Percentiles rank a stretch among this genome's conserved stretches.
Evolutionary conservation across 2,113 vertebrate genomes (phyloP).

Genomic region (Dipodomys spectabilis): DNA sequence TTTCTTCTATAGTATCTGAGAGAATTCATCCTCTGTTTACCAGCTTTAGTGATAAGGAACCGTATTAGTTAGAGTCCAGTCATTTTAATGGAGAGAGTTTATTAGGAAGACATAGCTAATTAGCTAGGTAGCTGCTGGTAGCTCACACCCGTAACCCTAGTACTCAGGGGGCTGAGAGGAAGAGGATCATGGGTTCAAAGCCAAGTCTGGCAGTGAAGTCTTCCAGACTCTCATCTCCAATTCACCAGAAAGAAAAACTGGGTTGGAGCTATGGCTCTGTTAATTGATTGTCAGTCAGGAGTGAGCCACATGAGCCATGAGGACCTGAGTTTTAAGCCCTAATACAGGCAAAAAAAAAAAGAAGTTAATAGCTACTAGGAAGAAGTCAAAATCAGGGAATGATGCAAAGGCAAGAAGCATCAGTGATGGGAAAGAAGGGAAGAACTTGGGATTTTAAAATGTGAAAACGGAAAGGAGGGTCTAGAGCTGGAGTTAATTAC

Average conservation of each 20-base stretch:
- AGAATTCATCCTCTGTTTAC: not conserved
- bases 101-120: not conserved
- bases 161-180: too few species aligned
- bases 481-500: not conserved
- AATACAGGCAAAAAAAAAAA: too few species aligned
- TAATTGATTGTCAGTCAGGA: too few species aligned
- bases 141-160: too few species aligned
- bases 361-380: not conserved
- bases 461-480: not conserved
- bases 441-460: not conserved
- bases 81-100: conserved; percentile 7
- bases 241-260: too few species aligned
- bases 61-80: not conserved
- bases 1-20: not conserved
- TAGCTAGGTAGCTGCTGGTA: too few species aligned
- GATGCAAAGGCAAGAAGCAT: not conserved
- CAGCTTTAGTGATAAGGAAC: not conserved
- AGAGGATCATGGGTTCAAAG: too few species aligned
- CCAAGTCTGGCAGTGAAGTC: too few species aligned
- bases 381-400: not conserved
- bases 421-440: conserved; percentile 13
- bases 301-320: too few species aligned
- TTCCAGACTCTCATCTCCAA: not conserved
- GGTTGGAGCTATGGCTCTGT: too few species aligned
- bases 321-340: too few species aligned